Conservation (phyloP, 2,888 invertebrate genomes). For the Thereva nobilitata region DNA sequence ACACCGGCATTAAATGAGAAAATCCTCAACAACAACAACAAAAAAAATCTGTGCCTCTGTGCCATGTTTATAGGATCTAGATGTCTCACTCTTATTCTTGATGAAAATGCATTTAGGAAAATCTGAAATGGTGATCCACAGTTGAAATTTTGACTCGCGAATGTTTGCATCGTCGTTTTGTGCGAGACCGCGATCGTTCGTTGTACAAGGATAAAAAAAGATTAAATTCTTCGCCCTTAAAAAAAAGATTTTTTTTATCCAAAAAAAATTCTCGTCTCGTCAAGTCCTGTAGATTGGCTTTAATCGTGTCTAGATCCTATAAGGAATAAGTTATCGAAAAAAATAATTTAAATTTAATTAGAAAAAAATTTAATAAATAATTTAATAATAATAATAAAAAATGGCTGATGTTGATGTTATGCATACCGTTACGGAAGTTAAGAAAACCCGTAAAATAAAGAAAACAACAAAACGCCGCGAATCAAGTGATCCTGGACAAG, state of each 20-base stretch:
- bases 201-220: slow-evolving; percentile 16
- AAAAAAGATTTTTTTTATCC: too few species aligned
- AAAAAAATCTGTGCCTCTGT: neutral
- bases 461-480: slow-evolving; percentile 82
- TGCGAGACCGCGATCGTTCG: slow-evolving; percentile 15
- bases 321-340: too few species aligned
- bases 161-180: slow-evolving; percentile 50
- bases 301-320: too few species aligned
- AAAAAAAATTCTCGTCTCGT: too few species aligned
- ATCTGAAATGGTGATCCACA: slow-evolving; percentile 48
- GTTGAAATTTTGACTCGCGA: slow-evolving; percentile 56
- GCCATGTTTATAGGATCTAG: slow-evolving; percentile 7
- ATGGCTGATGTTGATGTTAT: slow-evolving; percentile 93
- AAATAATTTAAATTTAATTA: neutral
- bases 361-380: neutral
- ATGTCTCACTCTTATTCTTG: slow-evolving; percentile 14
- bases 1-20: too few species aligned
- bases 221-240: neutral
- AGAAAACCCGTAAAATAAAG: slow-evolving; percentile 89
- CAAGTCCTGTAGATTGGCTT: too few species aligned
- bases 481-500: slow-evolving; percentile 74
- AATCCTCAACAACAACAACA: too few species aligned
- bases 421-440: slow-evolving; percentile 82
- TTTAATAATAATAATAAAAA: slow-evolving; percentile 45
- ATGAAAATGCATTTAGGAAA: slow-evolving; percentile 41